Conservation (phyloP, 1,140 invertebrate genomes). For the Trinorchestia longiramus region DNA sequence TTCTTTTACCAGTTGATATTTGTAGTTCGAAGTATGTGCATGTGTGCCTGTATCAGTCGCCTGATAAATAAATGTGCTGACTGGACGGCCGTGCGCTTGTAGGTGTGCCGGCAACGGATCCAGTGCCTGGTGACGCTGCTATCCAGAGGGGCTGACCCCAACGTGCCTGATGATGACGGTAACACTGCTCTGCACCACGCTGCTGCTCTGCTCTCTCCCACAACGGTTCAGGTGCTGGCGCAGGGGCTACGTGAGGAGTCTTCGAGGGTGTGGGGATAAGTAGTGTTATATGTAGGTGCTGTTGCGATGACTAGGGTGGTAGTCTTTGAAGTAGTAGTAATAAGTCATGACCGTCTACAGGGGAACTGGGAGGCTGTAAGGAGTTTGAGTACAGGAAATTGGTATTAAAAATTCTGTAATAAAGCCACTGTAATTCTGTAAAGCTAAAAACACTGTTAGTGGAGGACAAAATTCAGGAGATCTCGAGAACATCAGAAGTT, state of each 20-base stretch:
- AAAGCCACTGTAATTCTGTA: not conserved
- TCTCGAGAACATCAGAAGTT: too few relatives aligned
- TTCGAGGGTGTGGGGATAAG: not conserved
- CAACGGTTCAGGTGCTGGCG: constrained; percentile 62
- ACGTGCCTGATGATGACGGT: constrained; percentile 70
- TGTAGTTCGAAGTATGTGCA: not conserved
- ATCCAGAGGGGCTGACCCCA: constrained; percentile 70
- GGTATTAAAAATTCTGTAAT: not conserved
- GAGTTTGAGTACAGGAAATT: not conserved
- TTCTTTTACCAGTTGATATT: too few relatives aligned
- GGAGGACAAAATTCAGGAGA: not conserved
- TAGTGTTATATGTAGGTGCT: too few relatives aligned
- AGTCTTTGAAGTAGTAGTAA: too few relatives aligned
- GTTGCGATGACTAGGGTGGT: too few relatives aligned
- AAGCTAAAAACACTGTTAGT: not conserved
- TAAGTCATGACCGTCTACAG: not conserved
- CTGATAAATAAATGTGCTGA: not conserved
- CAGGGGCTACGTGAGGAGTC: too few relatives aligned
- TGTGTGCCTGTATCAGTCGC: too few relatives aligned
- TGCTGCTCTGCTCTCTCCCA: constrained; percentile 65
- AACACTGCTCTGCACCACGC: constrained; percentile 71
- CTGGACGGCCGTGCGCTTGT: not conserved
- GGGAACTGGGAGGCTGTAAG: not conserved
- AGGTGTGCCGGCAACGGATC: constrained; percentile 68
- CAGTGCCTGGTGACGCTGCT: constrained; percentile 70